Evolutionary conservation across 2,888 invertebrate species (phyloP), one percentile per base, ranked within the genome.

Genomic region (Drosophila atroscutellata): DNA sequence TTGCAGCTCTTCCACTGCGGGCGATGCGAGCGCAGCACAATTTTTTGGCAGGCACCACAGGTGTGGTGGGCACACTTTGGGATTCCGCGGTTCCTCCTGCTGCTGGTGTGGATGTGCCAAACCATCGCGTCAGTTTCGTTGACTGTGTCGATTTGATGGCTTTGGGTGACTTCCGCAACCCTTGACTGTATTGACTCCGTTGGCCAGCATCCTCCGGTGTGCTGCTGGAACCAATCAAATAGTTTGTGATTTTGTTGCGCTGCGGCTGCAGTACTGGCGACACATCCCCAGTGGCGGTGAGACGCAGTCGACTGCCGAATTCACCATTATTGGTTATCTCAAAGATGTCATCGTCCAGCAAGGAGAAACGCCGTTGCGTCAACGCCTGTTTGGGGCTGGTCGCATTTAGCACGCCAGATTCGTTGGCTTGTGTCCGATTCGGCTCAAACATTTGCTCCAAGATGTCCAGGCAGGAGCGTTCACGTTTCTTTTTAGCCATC

Each of bases 91-190:
- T 62, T 39, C 67, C 57, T 49, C 24, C 50, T n/a, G 72, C n/a
- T 11, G 63, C 11, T 26, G 56, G 28, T 3, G 77, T 49, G 7
- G 73, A 39, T 3, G 77, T 28, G 15, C 86, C 85, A 75, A 92
- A 91, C 92, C 92, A 92, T 60, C 92, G 91, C 0, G 92, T 92
- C 8, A 92, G 75, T 66, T 92, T 92, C 0, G 92, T 92, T 9
- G 89, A 77, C 69, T 92, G 92, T 11, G 89, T 88, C 26, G 77
- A 68, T 37, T 83, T 86, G 1, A 50, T 62, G 7, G 77, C 77
- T 51, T 92, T 92, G 0, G 92, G 92, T 11, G 92, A 92, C 63
- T 92, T 92, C 4, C 89, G 90, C 9, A 71, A 47, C 34, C 65
- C 58, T 54, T 74, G 76, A 37, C 75, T 67, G 26, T 37, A 7